phyloP scores from a whole-genome alignment of 2,113 vertebrate genomes.

The Heptranchias perlo region DNA sequence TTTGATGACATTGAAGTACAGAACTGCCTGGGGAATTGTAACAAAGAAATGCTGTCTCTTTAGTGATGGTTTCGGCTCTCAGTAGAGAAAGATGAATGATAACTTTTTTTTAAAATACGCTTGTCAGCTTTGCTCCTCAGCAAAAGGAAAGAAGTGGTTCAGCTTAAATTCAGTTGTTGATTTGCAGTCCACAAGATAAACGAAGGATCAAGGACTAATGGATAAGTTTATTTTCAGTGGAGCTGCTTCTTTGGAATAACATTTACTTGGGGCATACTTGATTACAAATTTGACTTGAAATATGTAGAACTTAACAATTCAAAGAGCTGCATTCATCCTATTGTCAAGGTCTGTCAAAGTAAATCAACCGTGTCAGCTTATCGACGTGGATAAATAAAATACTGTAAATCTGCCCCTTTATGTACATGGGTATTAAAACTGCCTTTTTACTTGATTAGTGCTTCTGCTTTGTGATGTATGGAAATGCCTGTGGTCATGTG shows the following conservation, averaged over 20 bases:
- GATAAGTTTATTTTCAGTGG: constrained; percentile 9
- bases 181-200: background rate
- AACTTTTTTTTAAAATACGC: background rate
- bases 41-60: constrained; percentile 25
- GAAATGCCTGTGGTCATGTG: constrained; percentile 52
- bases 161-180: background rate
- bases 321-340: constrained; percentile 42
- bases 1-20: background rate
- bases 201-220: background rate
- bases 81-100: background rate
- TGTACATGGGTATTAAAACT: constrained; percentile 26
- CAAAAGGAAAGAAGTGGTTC: background rate
- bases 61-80: background rate
- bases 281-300: constrained; percentile 22
- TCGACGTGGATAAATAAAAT: constrained; percentile 22
- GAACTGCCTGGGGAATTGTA: background rate
- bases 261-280: constrained; percentile 8
- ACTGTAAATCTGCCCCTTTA: constrained; percentile 45
- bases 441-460: constrained; percentile 53
- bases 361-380: constrained; percentile 43
- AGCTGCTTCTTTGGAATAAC: background rate
- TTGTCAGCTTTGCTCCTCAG: constrained; percentile 5
- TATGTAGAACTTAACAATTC: constrained; percentile 15
- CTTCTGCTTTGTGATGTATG: constrained; percentile 57
- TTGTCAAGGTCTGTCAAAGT: constrained; percentile 39